These are phyloP conservation scores for Ia io DNA, from an alignment of 2,113 vertebrate species.

Conservation along the genomic window DNA sequence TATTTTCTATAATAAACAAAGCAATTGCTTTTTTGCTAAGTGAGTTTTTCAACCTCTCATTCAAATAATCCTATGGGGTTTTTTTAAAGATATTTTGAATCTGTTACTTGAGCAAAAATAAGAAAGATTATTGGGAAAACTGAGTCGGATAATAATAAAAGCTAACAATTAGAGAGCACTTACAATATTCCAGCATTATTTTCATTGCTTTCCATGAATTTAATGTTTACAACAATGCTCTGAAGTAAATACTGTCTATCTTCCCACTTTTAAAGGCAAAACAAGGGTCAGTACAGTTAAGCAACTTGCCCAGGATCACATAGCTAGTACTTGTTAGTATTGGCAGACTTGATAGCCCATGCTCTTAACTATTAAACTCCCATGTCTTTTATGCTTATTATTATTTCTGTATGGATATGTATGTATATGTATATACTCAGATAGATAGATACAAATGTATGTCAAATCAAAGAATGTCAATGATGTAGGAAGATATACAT, in stretches of 20 bases:
- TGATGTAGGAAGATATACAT: not conserved
- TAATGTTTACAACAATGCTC: not conserved
- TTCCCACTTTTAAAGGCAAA: slow-evolving; percentile 10
- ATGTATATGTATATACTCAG: not conserved
- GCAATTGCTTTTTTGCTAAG: not conserved
- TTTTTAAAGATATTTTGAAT: slow-evolving; percentile 24
- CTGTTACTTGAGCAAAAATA: not conserved
- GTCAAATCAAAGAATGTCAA: slow-evolving; percentile 2
- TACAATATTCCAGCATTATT: not conserved
- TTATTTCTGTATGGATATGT: not conserved
- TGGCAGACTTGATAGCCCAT: not conserved
- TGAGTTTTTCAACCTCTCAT: not conserved
- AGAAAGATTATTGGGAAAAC: not conserved
- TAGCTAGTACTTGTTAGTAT: not conserved
- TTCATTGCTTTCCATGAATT: not conserved
- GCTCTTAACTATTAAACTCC: not conserved
- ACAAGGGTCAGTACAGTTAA: not conserved
- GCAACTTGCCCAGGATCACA: not conserved
- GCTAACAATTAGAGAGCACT: not conserved
- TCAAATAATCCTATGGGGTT: not conserved
- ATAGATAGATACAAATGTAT: not conserved
- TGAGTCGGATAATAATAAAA: not conserved
- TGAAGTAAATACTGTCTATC: not conserved
- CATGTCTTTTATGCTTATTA: not conserved
- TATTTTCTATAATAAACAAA: not conserved